Conservation (phyloP, 1,140 invertebrate genomes). For the Hormaphis cornu region DNA sequence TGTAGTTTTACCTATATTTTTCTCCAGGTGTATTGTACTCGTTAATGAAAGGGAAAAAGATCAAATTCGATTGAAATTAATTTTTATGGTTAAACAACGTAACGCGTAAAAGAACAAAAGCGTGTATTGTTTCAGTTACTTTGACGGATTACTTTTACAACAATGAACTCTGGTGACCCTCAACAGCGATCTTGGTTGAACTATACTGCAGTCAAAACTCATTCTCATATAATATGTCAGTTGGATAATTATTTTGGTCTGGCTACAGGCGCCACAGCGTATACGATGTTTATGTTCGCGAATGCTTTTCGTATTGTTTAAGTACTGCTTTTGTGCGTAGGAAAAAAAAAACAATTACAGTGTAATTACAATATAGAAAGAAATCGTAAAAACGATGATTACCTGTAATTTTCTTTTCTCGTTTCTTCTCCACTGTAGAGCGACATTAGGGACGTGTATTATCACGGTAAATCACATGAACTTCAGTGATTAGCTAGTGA, state of each 20-base stretch:
- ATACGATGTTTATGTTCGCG: neutral
- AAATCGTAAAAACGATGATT: constrained; percentile 19
- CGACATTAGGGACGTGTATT: constrained; percentile 4
- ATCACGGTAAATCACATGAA: neutral
- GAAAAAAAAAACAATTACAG: neutral
- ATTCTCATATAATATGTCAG: neutral
- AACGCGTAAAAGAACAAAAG: too few relatives aligned
- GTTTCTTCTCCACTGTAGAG: neutral
- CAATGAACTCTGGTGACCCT: neutral
- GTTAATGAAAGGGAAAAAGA: too few relatives aligned
- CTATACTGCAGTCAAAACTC: neutral
- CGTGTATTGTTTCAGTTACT: too few relatives aligned
- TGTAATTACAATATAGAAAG: neutral
- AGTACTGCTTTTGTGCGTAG: neutral
- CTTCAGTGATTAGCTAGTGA: too few relatives aligned
- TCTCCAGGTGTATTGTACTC: too few relatives aligned
- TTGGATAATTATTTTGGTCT: constrained; percentile 13
- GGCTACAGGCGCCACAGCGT: neutral
- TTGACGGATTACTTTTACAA: neutral
- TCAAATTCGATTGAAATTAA: too few relatives aligned
- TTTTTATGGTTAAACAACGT: too few relatives aligned
- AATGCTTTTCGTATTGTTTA: neutral
- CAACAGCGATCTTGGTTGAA: neutral
- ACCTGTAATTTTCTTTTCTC: constrained; percentile 3
- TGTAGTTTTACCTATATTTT: too few relatives aligned